Evolutionary conservation across 2,888 invertebrate species (phyloP).

Genomic region (Alitta virens): DNA sequence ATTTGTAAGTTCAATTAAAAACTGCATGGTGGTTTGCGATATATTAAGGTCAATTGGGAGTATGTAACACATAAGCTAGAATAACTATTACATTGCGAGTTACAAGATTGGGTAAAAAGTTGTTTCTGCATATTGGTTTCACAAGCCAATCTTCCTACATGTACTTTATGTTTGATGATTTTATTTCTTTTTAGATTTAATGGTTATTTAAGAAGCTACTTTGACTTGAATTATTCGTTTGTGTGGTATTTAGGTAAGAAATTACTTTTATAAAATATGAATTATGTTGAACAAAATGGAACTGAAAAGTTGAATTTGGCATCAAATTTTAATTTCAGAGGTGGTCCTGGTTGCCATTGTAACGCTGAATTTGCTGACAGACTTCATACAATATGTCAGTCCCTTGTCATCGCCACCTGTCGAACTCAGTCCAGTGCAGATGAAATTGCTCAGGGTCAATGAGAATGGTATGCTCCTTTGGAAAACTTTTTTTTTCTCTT

Average conservation of each 20-base stretch:
- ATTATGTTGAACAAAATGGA: not conserved
- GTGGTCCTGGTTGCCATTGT: constrained; percentile 16
- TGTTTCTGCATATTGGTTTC: too few species aligned
- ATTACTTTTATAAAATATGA: too few species aligned
- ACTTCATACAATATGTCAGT: constrained; percentile 32
- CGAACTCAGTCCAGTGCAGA: constrained; percentile 39
- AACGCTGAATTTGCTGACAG: constrained; percentile 25
- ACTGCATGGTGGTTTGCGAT: too few species aligned
- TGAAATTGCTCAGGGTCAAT: constrained; percentile 40
- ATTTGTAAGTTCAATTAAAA: constrained; percentile 12
- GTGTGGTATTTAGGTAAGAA: constrained; percentile 9
- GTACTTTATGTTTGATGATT: not conserved
- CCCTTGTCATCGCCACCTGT: constrained; percentile 33
- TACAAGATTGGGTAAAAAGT: too few species aligned
- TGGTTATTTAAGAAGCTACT: constrained; percentile 1
- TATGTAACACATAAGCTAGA: too few species aligned
- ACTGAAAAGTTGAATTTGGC: too few species aligned
- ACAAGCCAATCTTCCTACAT: too few species aligned
- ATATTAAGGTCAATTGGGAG: too few species aligned
- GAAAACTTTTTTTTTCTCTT: not conserved
- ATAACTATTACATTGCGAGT: too few species aligned
- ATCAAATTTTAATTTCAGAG: constrained; percentile 9
- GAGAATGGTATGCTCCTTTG: constrained; percentile 34
- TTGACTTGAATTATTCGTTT: not conserved
- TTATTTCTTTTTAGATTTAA: constrained; percentile 1